Evolutionary conservation across 2,888 invertebrate species (phyloP).

Genomic region (Platyscelio sp.): DNA sequence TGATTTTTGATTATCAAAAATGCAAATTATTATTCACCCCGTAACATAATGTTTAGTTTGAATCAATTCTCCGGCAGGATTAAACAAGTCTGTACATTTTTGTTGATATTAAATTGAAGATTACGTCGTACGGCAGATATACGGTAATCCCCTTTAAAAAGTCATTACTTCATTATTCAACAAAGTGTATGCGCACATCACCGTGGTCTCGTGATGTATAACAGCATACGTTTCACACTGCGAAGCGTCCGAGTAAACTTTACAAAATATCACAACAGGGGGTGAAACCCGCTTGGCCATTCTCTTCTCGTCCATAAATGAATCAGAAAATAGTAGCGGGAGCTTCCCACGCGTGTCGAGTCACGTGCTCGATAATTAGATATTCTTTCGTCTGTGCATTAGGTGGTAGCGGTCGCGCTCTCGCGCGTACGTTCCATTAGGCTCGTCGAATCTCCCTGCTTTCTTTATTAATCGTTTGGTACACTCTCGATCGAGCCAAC

Average conservation of each 20-base stretch:
- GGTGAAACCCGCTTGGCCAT: slow-evolving; percentile 75
- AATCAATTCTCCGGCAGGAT: no score
- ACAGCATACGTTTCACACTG: slow-evolving; percentile 83
- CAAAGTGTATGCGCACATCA: slow-evolving; percentile 43
- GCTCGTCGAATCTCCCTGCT: slow-evolving; percentile 52
- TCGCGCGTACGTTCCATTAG: slow-evolving; percentile 77
- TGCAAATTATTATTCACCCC: no score
- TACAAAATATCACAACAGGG: slow-evolving; percentile 84
- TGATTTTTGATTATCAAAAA: no score
- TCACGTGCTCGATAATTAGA: slow-evolving; percentile 85
- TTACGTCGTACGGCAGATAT: not conserved
- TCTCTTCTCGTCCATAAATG: slow-evolving; percentile 78
- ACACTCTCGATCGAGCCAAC: slow-evolving; percentile 77
- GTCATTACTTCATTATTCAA: slow-evolving; percentile 58
- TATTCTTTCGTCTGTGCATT: slow-evolving; percentile 83
- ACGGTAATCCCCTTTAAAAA: slow-evolving; percentile 51
- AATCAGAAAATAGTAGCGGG: slow-evolving; percentile 84
- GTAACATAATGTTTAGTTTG: no score
- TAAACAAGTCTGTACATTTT: no score
- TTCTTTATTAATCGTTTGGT: slow-evolving; percentile 67
- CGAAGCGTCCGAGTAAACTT: slow-evolving; percentile 81
- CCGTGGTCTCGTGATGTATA: slow-evolving; percentile 75
- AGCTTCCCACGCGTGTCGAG: slow-evolving; percentile 84
- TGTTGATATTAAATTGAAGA: not conserved
- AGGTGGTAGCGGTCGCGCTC: slow-evolving; percentile 71